Evolutionary conservation across 1,140 invertebrate species (phyloP).

Genomic region (Dendroctonus ponderosae): DNA sequence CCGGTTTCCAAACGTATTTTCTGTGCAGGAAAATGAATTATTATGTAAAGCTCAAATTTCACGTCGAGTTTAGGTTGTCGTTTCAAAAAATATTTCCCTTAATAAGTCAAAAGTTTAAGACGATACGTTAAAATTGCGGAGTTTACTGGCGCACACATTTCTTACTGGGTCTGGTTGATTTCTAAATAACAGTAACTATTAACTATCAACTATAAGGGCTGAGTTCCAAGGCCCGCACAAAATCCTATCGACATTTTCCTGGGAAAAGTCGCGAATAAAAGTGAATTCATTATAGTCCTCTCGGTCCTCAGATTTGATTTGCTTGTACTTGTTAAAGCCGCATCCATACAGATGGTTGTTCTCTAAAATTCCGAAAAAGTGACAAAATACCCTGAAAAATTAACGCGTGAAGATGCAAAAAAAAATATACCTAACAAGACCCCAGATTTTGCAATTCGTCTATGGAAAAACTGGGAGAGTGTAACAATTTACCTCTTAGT

Average conservation of each 20-base stretch:
- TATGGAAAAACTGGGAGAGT: not conserved
- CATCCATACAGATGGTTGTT: constrained; percentile 65
- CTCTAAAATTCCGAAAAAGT: constrained; percentile 45
- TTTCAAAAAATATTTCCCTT: too few relatives aligned
- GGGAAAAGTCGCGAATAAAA: constrained; percentile 37
- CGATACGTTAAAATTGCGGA: too few relatives aligned
- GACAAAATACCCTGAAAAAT: not conserved
- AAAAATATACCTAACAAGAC: not conserved
- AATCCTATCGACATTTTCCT: constrained; percentile 34
- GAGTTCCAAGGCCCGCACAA: constrained; percentile 47
- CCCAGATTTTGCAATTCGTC: not conserved
- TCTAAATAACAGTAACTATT: too few relatives aligned
- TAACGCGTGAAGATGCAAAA: not conserved
- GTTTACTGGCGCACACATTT: too few relatives aligned
- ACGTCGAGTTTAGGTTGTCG: too few relatives aligned
- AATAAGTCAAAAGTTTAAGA: too few relatives aligned
- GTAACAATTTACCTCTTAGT: not conserved
- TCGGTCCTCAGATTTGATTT: constrained; percentile 56
- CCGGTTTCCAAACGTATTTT: too few relatives aligned
- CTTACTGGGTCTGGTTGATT: too few relatives aligned
- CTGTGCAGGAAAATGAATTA: too few relatives aligned
- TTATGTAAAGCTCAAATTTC: too few relatives aligned
- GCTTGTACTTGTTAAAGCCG: constrained; percentile 74
- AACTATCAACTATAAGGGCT: constrained; percentile 6
- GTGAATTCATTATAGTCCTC: constrained; percentile 39